These are phyloP conservation scores for Saxicola maurus DNA, from an alignment of 2,797 vertebrate species.

Conservation along the genomic window DNA sequence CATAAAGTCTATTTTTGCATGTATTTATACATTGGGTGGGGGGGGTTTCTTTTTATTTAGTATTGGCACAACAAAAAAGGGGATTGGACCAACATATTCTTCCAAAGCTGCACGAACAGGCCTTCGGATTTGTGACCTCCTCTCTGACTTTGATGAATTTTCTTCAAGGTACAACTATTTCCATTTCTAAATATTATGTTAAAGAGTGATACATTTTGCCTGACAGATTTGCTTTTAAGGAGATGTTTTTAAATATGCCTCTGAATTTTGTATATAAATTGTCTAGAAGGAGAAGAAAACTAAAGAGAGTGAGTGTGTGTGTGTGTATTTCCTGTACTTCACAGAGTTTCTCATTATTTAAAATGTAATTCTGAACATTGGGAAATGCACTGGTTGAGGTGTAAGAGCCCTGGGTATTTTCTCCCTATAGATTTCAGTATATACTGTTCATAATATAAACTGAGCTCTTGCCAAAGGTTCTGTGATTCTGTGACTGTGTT, in stretches of 20 bases:
- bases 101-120: conserved; percentile 95
- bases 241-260: neutral
- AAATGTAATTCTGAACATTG: neutral
- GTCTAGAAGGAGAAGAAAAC: neutral
- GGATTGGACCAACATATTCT: conserved; percentile 95
- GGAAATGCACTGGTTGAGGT: neutral
- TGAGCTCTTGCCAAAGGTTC: neutral
- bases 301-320: neutral
- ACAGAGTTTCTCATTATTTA: neutral
- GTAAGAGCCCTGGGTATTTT: neutral
- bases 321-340: neutral
- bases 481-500: neutral
- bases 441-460: neutral
- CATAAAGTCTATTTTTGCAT: neutral
- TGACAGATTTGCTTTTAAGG: neutral
- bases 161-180: conserved; percentile 79
- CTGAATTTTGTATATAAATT: neutral
- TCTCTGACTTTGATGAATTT: conserved; percentile 93
- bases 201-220: neutral
- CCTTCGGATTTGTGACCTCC: conserved; percentile 92
- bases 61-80: conserved; percentile 97
- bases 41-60: conserved; percentile 63
- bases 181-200: neutral
- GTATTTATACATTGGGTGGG: neutral
- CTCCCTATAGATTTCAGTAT: neutral